Base-by-base conservation (phyloP, 2,888 invertebrate genomes). In the Crocallis elinguaria region DNA sequence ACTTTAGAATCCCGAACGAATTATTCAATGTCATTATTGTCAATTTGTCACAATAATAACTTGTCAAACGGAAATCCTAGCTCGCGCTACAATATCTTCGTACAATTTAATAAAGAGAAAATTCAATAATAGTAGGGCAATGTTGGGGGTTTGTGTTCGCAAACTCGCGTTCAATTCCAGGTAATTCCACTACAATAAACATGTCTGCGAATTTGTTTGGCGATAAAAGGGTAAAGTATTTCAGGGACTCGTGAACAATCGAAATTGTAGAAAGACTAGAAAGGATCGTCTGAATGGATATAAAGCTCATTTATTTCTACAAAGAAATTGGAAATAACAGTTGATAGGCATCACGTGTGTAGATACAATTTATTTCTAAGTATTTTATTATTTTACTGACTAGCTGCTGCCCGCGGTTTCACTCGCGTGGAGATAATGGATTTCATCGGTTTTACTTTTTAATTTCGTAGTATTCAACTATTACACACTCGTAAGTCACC, bases 141-240 rank as follows among this genome's bases (percentile, higher is more conserved):
- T 62, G 62, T 44, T 62, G 32, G 49, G 46, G 48, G 30, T 37
- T 30, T 57, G 57, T 13, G 39, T 45, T 30, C 60, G 60, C 16
- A 50, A 58, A 42, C 25, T 62, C 39, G 62, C 62, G 37, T 66
- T 62, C 53, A 56, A 53, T 43, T 49, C 43, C 50, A 56, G 62
- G 62, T 62, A 60, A 57, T 45, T 36, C 21, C 44, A 38, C 38
- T 57, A 44, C 16, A 17, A 52, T 33, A 49, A 55, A 55, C 25
- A 35, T 29, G 21, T 37, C 17, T 30, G 37, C 62, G 17, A 11
- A 43, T 42, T 8, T 12, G 30, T 42, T 21, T 21, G 17, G 29
- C 4, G 16, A 19, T 36, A 49, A 49, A 37, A 39, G 3, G 16
- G 12, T 36, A 49, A 49, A 37, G 42, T 37, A 30, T 37, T 30